These are phyloP conservation scores for Taenaris catops DNA, from an alignment of 2,888 invertebrate species.

Conservation along the genomic window DNA sequence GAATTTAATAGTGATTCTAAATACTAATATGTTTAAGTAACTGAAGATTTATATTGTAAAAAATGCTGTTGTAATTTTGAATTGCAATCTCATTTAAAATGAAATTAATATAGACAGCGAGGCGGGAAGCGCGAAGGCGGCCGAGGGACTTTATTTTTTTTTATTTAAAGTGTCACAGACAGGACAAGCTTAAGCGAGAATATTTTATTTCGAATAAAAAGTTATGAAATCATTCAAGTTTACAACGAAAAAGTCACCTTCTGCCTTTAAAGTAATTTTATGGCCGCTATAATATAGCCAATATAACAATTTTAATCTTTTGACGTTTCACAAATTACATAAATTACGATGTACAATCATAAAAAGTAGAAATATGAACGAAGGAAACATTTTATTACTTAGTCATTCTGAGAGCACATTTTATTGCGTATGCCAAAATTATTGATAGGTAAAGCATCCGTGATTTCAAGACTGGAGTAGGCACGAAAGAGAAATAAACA, in stretches of 20 bases:
- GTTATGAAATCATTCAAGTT: slow-evolving; percentile 20
- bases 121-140: slow-evolving; percentile 49
- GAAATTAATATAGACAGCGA: slow-evolving; percentile 52
- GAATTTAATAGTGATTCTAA: no score
- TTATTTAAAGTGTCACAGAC: slow-evolving; percentile 41
- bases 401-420: slow-evolving; percentile 7
- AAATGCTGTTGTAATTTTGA: slow-evolving; percentile 2
- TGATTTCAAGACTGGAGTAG: no score
- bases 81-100: slow-evolving; percentile 8
- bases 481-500: no score
- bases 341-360: slow-evolving; percentile 10
- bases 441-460: slow-evolving; percentile 7
- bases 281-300: slow-evolving; percentile 11
- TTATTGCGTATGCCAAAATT: slow-evolving; percentile 5
- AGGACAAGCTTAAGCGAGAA: slow-evolving; percentile 38
- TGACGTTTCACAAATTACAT: slow-evolving; percentile 21
- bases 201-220: slow-evolving; percentile 28
- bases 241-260: slow-evolving; percentile 15
- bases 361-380: slow-evolving; percentile 15
- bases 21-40: no score
- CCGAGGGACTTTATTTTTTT: slow-evolving; percentile 47
- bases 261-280: slow-evolving; percentile 19
- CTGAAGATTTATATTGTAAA: background rate
- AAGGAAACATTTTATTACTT: slow-evolving; percentile 12
- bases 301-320: slow-evolving; percentile 15